A percentile compares a stretch with the other conserved stretches of the same genome.
Conservation (phyloP, 2,797 vertebrate species). For the Semaprochilodus insignis region DNA sequence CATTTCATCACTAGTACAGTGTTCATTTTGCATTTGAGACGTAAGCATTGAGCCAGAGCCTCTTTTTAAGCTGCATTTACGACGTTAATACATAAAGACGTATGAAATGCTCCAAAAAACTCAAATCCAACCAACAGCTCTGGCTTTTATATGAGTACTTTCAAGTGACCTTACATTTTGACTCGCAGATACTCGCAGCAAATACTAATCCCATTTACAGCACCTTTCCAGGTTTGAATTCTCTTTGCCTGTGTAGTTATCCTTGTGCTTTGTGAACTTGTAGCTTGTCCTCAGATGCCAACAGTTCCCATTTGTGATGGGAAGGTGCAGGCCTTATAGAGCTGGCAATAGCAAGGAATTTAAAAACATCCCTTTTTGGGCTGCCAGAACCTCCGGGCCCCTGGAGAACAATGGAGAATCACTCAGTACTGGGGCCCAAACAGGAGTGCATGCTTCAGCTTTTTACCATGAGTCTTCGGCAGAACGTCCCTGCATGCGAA, state of each 20-base stretch:
- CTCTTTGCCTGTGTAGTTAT: background rate
- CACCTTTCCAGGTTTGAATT: background rate
- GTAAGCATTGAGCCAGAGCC: too few species aligned
- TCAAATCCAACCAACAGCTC: too few species aligned
- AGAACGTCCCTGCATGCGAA: conserved; percentile 46
- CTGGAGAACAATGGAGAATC: conserved; percentile 68
- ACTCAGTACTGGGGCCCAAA: conserved; percentile 49
- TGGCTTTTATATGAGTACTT: too few species aligned
- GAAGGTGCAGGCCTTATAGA: conserved; percentile 58
- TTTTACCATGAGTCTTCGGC: conserved; percentile 57
- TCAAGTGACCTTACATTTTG: too few species aligned
- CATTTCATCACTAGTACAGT: too few species aligned
- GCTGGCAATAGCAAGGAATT: conserved; percentile 65
- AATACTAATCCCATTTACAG: background rate
- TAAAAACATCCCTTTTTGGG: conserved; percentile 57
- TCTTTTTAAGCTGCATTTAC: too few species aligned
- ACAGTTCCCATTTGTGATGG: background rate
- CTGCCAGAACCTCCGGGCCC: conserved; percentile 51
- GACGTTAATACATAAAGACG: too few species aligned
- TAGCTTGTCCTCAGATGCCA: background rate
- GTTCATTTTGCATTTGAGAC: too few species aligned
- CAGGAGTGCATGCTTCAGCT: conserved; percentile 41
- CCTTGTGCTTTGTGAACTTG: background rate
- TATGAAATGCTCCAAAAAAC: too few species aligned
- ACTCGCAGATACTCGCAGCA: too few species aligned